Percentiles rank a stretch among this genome's conserved stretches.
phyloP scores from a whole-genome alignment of 2,888 invertebrate species.

The Luffia ferchaultella region DNA sequence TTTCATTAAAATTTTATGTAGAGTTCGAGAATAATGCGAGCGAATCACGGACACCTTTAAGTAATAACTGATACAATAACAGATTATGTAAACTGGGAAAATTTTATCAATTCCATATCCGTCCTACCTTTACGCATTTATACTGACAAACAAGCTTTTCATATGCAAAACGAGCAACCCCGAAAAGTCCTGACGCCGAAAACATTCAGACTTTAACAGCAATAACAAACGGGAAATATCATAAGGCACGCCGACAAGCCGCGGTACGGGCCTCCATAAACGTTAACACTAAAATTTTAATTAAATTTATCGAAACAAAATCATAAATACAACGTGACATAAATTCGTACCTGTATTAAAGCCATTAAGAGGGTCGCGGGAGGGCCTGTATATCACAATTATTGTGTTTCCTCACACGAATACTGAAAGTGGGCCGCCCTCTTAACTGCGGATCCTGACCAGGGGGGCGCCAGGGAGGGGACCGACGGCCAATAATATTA shows the following conservation, averaged over 20 bases:
- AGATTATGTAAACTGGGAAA: no score
- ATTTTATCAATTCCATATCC: no score
- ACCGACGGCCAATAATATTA: constrained; percentile 58
- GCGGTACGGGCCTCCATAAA: constrained; percentile 3
- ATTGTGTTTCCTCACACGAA: constrained; percentile 48
- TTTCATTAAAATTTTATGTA: no score
- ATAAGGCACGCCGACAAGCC: not conserved
- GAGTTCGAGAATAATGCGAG: no score
- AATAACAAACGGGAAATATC: not conserved
- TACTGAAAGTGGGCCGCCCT: constrained; percentile 17
- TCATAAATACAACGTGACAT: constrained; percentile 53
- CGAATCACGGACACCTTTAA: no score
- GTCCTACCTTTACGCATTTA: no score
- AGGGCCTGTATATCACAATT: constrained; percentile 43
- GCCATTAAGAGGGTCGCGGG: constrained; percentile 47
- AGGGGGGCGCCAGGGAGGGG: not conserved
- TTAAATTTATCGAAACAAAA: constrained; percentile 61
- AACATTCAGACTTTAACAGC: not conserved
- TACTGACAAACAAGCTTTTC: not conserved
- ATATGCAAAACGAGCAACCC: not conserved
- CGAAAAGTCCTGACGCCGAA: not conserved
- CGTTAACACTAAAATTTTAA: constrained; percentile 49
- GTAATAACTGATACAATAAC: no score
- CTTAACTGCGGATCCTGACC: not conserved
- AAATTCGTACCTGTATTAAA: constrained; percentile 61